Percentiles rank a stretch among this genome's conserved stretches.
Conservation (phyloP, 2,797 vertebrate species). For the Loris lydekkerianus region DNA sequence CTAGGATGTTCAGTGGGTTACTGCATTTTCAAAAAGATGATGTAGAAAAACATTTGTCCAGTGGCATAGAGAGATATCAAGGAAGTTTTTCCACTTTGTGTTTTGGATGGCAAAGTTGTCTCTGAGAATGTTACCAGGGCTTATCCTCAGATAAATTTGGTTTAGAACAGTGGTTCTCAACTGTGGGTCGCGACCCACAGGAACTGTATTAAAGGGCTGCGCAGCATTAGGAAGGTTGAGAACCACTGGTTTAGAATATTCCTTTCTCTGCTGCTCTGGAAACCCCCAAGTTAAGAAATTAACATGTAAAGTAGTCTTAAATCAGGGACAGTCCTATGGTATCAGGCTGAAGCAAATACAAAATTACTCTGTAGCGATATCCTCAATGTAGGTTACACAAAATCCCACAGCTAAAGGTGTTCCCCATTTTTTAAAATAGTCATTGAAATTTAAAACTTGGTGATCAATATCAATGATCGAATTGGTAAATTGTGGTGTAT, state of each 20-base stretch:
- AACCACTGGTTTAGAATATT: not conserved
- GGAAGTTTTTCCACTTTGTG: not conserved
- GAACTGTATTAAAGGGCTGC: too few relatives aligned
- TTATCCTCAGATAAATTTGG: not conserved
- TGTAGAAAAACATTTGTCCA: not conserved
- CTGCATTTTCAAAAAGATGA: not conserved
- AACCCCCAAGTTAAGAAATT: conserved; percentile 36
- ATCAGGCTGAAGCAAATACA: conserved; percentile 36
- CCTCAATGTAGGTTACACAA: not conserved
- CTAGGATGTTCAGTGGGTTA: not conserved
- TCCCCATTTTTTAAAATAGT: not conserved
- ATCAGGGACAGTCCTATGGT: not conserved
- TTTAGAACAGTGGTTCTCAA: not conserved
- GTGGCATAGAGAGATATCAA: not conserved
- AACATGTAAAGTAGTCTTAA: not conserved
- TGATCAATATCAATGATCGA: not conserved
- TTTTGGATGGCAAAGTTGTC: not conserved
- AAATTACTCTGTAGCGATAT: conserved; percentile 5
- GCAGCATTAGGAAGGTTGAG: too few relatives aligned
- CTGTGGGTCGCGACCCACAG: too few relatives aligned
- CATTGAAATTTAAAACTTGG: conserved; percentile 26
- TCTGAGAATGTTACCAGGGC: conserved; percentile 31
- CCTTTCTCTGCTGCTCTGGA: not conserved
- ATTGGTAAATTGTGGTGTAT: conserved; percentile 5
- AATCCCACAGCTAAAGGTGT: not conserved